Conservation (phyloP, 2,797 vertebrate species). For the Hoplostethus mediterraneus region DNA sequence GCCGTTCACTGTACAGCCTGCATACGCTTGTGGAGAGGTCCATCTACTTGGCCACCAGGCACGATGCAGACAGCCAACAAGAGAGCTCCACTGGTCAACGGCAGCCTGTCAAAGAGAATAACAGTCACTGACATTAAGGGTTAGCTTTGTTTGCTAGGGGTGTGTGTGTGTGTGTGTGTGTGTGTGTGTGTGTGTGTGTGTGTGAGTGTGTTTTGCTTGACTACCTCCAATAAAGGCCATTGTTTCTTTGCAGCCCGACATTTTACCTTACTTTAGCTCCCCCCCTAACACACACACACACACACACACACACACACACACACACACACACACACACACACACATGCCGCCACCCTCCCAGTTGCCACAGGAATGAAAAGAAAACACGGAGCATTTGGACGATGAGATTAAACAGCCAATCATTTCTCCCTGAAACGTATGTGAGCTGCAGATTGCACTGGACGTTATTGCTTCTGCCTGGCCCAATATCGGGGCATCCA, state of each 20-base stretch:
- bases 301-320: not conserved
- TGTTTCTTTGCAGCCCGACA: slow-evolving; percentile 3
- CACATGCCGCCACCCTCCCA: not conserved
- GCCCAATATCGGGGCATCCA: slow-evolving; percentile 33
- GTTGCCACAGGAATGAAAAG: slow-evolving; percentile 11
- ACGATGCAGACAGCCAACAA: slow-evolving; percentile 37
- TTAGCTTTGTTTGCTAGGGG: slow-evolving; percentile 31
- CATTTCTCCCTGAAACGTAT: slow-evolving; percentile 22
- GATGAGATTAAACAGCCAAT: slow-evolving; percentile 33
- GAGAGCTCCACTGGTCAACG: slow-evolving; percentile 47
- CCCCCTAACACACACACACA: not conserved
- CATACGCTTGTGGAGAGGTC: slow-evolving; percentile 14
- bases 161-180: not conserved
- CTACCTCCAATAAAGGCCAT: not conserved
- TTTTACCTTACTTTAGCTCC: slow-evolving; percentile 5
- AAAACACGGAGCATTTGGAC: not conserved
- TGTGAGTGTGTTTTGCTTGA: slow-evolving; percentile 13
- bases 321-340: too few species aligned
- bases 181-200: slow-evolving; percentile 2
- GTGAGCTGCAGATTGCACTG: slow-evolving; percentile 45
- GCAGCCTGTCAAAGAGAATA: slow-evolving; percentile 67
- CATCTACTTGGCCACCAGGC: slow-evolving; percentile 47
- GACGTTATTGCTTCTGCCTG: slow-evolving; percentile 46
- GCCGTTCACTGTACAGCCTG: slow-evolving; percentile 15
- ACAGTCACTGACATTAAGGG: slow-evolving; percentile 28